These are phyloP conservation scores for Sparidentex hasta DNA, from an alignment of 2,797 vertebrate genomes.

Conservation along the genomic window DNA sequence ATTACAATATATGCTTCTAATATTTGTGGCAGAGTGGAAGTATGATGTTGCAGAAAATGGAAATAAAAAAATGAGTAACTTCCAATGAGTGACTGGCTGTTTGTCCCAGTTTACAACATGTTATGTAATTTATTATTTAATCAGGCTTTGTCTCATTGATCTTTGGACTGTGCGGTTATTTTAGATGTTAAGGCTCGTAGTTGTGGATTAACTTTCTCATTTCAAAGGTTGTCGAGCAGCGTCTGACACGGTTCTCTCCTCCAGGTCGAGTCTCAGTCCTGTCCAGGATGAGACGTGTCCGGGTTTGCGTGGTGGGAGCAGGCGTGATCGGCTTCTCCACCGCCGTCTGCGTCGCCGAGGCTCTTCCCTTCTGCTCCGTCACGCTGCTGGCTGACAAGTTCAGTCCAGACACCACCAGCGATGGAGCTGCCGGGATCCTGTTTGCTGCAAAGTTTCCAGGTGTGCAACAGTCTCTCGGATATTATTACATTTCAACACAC, in stretches of 20 bases:
- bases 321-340: conserved; percentile 93
- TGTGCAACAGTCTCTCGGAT: conserved; percentile 21
- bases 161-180: conserved; percentile 15
- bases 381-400: conserved; percentile 89
- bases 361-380: conserved; percentile 85
- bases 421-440: conserved; percentile 93
- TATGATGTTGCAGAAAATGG: too few species aligned
- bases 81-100: neutral
- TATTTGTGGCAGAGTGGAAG: too few species aligned
- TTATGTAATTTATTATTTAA: neutral
- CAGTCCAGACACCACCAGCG: conserved; percentile 91
- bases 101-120: neutral
- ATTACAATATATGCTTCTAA: too few species aligned
- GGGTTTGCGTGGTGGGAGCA: conserved; percentile 90
- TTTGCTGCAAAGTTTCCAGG: conserved; percentile 79
- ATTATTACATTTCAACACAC: too few species aligned
- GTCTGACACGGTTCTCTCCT: neutral
- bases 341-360: conserved; percentile 86
- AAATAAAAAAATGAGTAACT: too few species aligned
- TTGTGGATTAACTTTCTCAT: conserved; percentile 4
- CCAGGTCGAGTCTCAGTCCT: neutral
- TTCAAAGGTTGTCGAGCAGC: neutral
- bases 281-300: conserved; percentile 77
- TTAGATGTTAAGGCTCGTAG: neutral
- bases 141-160: neutral